Evolutionary conservation across 2,113 vertebrate genomes (phyloP), one percentile per base, ranked within the genome.

Genomic region (Ctenomys sociabilis): DNA sequence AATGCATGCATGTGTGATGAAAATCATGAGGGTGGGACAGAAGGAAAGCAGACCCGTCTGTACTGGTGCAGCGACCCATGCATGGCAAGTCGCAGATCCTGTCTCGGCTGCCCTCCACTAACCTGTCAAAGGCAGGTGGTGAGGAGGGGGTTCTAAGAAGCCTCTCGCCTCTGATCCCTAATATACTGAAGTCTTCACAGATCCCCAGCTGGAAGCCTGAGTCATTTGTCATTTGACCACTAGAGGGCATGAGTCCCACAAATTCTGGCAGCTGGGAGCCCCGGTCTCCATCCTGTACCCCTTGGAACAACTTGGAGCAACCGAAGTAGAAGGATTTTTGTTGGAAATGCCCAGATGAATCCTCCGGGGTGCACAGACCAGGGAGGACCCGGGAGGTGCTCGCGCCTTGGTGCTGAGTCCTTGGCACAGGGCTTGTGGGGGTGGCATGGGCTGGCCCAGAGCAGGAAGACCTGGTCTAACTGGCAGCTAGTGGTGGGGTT

Each of bases 281-380:
- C 7, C 40, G 37, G 45, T 87, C 30, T 57, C 40, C 7, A 4
- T n/a, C 22, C 37, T 72, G 8, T 40, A 49, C 10, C 75, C 49
- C 52, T 77, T 70, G 28, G 66, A 54, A 59, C 26, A 37, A 94
- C 61, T 49, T 72, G 37, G 26, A 59, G 73, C 93, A 82, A 95
- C 12, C 2, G 6, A 73, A 81, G 32, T 32, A 17, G 52, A 78
- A 90, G 90, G 84, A 49, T 35, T 97, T 97, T 97, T 95, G 37
- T 88, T 93, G 82, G 96, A 93, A 96, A 97, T 93, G 66, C 88
- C 81, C 92, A 66, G 12, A 61, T 68, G 35, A 35, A 43, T 40
- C 45, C 40, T 1, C 64, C 21, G 26, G 32, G 14, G 28, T 87
- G 28, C 32, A 80, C 12, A 72, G 75, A 30, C 12, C 26, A 9